A percentile compares a stretch with the other conserved stretches of the same genome.
These are phyloP conservation scores for Heteropelma amictum DNA, from an alignment of 2,888 invertebrate species.

Conservation along the genomic window DNA sequence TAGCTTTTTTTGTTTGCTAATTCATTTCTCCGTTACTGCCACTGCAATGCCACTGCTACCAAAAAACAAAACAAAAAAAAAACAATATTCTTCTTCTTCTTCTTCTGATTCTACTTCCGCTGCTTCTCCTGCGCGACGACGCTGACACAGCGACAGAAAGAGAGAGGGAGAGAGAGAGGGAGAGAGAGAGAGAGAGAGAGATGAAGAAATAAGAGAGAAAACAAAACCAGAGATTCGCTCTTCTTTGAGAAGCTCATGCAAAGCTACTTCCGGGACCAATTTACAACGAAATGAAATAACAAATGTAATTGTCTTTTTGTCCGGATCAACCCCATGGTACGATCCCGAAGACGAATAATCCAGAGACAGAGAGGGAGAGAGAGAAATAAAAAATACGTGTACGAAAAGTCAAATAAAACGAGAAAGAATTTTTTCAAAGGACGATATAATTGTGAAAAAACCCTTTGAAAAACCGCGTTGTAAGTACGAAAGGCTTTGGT, in stretches of 20 bases:
- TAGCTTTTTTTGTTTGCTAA: constrained; percentile 57
- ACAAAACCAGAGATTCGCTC: constrained; percentile 31
- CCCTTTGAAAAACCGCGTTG: constrained; percentile 70
- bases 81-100: constrained; percentile 58
- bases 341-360: constrained; percentile 33
- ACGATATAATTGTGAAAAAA: constrained; percentile 34
- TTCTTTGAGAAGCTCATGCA: constrained; percentile 36
- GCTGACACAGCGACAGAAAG: constrained; percentile 46
- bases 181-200: neutral
- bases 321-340: constrained; percentile 7
- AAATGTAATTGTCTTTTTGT: constrained; percentile 25
- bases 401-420: neutral
- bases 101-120: constrained; percentile 32
- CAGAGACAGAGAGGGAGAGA: constrained; percentile 32
- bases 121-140: constrained; percentile 42
- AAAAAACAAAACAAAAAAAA: constrained; percentile 26
- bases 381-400: constrained; percentile 31
- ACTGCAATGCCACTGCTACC: constrained; percentile 47
- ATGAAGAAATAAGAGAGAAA: neutral
- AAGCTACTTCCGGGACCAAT: constrained; percentile 51
- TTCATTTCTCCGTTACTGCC: constrained; percentile 51
- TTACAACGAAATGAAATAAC: constrained; percentile 33
- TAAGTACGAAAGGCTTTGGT: constrained; percentile 75
- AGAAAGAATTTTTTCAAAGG: constrained; percentile 43
- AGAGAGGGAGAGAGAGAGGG: constrained; percentile 43